Evolutionary conservation across 2,888 invertebrate genomes (phyloP), one percentile per base, ranked within the genome.

Genomic region (Diaprepes abbreviatus): DNA sequence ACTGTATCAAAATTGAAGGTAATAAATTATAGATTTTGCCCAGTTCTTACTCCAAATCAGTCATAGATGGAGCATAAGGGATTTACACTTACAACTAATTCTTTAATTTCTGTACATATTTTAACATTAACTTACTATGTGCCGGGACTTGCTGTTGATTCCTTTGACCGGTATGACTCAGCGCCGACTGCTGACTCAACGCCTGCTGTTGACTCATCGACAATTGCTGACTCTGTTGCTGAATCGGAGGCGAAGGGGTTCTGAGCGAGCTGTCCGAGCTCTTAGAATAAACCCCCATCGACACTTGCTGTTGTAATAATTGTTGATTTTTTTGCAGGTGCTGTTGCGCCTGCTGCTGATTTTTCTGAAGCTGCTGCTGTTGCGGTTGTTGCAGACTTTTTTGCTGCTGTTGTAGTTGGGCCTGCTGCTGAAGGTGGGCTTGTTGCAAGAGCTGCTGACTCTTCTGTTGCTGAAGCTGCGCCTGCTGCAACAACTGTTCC

Each of bases 381-480:
- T 67, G 66, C 12, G 31, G 52, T 19, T 59, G 36, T 10, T 52
- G 59, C 33, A 36, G 55, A 52, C 33, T 28, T 24, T 59, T 59
- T n/a, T 62, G 36, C 24, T 36, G 38, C 28, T 59, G 48, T 9
- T 70, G 70, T 16, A 74, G 72, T 31, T 38, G 63, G 3, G 33
- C 21, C 10, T 57, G 73, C 12, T 73, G 66, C 17, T 55, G 58
- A 2, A 43, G 28, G 14, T 50, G 48, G 0, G 48, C 48, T 21
- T 55, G 55, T 14, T 55, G 55, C 38, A 55, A 36, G 12, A 55
- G 10, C 10, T 55, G 55, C 19, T 55, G 54, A n/a, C 33, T 54
- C 12, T 55, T 55, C 63, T 71, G 70, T 57, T 54, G 63, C 36
- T 71, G 70, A 21, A 38, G 33, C 52, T 68, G 65, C 67, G 21